Base-by-base conservation (phyloP, 1,140 invertebrate species). In the Drosophila nigromelanica region DNA sequence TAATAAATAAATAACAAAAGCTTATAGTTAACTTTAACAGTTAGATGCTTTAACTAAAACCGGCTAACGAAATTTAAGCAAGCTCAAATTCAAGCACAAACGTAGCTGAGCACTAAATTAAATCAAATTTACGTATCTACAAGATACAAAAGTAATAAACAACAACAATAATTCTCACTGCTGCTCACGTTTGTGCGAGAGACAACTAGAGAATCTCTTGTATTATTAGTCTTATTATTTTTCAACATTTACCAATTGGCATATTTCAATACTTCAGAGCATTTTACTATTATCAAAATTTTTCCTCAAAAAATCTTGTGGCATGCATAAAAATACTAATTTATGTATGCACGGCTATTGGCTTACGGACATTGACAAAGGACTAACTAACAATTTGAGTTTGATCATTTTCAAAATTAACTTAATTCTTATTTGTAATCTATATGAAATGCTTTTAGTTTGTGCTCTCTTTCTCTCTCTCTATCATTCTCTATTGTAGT, bases 161-260 rank as follows among this genome's bases (percentile, higher is more conserved):
- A 43, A 21, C 8, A 51, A 37, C 7, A 43, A 45, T 40, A 64
- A 45, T 37, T 48, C 35, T 18, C 39, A 42, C 39, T 21, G 40
- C 42, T 45, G 59, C 63, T 51, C 63, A 76, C 70, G 73, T 81
- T 82, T 81, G 78, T 81, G 78, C 79, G 42, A 64, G 33, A 80
- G 45, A 24, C 3, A 39, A 18, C 24, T 2, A 42, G 27, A 8
- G 27, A 45, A 43, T 15, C 40, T 43, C 40, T 11, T n/a, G 15
- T 42, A 27, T 56, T 42, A 6, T 27, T 27, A 27, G 27, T 27
- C 27, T 27, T 35, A 35, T 35, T 2, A n/a, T 12, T n/a, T 58
- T 27, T 50, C n/a, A 27, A 50, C 12, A 27, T 7, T 14, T 30
- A 1, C 7, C 51, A 55, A 82, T 82, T 83, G 79, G 79, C 79